Conservation (phyloP, 2,113 vertebrate species). For the Phalacrocorax pelagicus region DNA sequence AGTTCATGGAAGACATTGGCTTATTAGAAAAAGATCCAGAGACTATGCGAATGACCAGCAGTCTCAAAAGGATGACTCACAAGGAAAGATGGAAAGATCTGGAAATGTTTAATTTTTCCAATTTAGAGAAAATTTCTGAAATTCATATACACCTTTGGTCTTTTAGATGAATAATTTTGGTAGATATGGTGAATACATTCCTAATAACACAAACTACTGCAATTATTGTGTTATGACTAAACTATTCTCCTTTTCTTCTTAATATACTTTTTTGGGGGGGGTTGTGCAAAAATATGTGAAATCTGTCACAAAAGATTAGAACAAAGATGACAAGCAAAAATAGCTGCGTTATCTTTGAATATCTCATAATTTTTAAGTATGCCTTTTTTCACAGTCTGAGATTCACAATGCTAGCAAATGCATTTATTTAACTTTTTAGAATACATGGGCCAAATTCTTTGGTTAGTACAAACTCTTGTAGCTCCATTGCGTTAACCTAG, state of each 20-base stretch:
- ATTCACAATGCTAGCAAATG: neutral
- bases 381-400: neutral
- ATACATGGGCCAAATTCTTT: neutral
- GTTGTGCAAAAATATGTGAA: neutral
- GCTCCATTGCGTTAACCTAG: neutral
- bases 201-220: neutral
- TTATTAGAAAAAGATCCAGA: neutral
- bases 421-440: neutral
- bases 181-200: fast-evolving
- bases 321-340: neutral
- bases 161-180: neutral
- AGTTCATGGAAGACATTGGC: neutral
- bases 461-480: neutral
- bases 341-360: neutral
- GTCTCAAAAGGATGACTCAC: neutral
- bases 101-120: neutral
- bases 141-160: neutral
- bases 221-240: neutral
- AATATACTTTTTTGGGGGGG: neutral
- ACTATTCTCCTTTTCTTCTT: neutral
- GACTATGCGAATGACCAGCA: neutral
- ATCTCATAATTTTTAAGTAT: neutral
- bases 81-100: neutral
- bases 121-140: neutral
- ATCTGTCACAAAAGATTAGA: neutral